Evolutionary conservation across 2,888 invertebrate species (phyloP), one percentile per base, ranked within the genome.

Genomic region (Alloplasta piceator): DNA sequence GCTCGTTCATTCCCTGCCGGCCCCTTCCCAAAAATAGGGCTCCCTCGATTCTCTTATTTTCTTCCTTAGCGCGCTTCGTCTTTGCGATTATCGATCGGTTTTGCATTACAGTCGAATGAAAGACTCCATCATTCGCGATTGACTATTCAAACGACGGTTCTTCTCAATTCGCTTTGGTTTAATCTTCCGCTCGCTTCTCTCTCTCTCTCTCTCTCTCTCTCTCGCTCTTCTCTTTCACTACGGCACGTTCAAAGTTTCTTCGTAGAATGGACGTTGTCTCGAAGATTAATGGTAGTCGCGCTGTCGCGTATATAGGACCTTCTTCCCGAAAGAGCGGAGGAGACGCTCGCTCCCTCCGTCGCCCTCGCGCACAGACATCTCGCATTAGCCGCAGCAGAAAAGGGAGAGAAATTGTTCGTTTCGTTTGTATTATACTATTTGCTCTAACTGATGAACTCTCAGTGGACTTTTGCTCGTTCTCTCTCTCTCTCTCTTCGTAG

Each of bases 221-320:
- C n/a, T n/a, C n/a, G n/a, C n/a, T n/a, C n/a, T n/a, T n/a, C n/a
- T 64, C 48, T 26, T 43, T 76, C 70, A 41, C 50, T 55, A 12
- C 26, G 61, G 16, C 61, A 55, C 52, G 72, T 61, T 63, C 66
- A 67, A 79, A 81, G 82, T 83, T 84, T 77, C 82, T 86, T 87
- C 87, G 87, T 82, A 83, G 87, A 87, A 87, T 78, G 76, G 74
- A 82, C 84, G 85, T 87, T 87, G 86, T 87, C 85, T 82, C 77
- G 85, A 84, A 86, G 88, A 88, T 87, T 87, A 88, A 88, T 88
- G 87, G 85, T 85, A 76, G 43, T 41, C 46, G 66, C 66, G 55
- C 26, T 26, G 26, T 60, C 43, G 56, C 46, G 52, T 76, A 26
- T 26, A 26, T 26, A 81, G 78, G 81, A 79, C 73, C 72, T 80